phyloP scores from a whole-genome alignment of 2,113 vertebrate species.

The Muntiacus muntjak region DNA sequence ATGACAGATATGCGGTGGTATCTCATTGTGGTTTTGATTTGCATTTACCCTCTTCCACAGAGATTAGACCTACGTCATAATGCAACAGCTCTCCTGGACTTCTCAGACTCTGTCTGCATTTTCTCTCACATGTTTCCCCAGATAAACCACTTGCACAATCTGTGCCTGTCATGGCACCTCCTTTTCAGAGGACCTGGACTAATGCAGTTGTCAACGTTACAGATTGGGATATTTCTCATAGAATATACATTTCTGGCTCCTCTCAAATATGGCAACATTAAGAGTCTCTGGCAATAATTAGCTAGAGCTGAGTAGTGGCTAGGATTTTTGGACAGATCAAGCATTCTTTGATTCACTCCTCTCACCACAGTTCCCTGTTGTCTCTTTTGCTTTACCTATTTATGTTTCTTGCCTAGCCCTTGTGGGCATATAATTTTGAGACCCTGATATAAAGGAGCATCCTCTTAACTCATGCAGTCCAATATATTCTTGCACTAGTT shows the following conservation, averaged over 20 bases:
- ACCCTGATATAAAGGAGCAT: not conserved
- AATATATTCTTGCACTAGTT: not conserved
- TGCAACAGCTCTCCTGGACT: not conserved
- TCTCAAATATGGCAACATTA: not conserved
- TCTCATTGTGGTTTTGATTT: not conserved
- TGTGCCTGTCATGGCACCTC: not conserved
- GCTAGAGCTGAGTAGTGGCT: not conserved
- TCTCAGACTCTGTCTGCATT: not conserved
- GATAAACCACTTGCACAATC: not conserved
- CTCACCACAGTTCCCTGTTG: not conserved
- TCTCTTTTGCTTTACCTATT: not conserved
- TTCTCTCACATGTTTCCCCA: not conserved
- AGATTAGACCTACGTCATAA: not conserved
- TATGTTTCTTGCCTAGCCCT: not conserved
- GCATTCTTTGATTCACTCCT: not conserved
- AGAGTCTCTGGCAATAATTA: not conserved
- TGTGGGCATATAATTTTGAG: not conserved
- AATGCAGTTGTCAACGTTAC: not conserved
- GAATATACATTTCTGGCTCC: not conserved
- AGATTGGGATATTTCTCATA: not conserved
- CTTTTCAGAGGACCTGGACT: not conserved
- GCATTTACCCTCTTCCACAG: not conserved
- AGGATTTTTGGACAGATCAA: not conserved
- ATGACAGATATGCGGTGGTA: not conserved
- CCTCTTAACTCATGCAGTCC: not conserved